phyloP scores from a whole-genome alignment of 2,888 invertebrate species.

The Bedellia somnulentella region DNA sequence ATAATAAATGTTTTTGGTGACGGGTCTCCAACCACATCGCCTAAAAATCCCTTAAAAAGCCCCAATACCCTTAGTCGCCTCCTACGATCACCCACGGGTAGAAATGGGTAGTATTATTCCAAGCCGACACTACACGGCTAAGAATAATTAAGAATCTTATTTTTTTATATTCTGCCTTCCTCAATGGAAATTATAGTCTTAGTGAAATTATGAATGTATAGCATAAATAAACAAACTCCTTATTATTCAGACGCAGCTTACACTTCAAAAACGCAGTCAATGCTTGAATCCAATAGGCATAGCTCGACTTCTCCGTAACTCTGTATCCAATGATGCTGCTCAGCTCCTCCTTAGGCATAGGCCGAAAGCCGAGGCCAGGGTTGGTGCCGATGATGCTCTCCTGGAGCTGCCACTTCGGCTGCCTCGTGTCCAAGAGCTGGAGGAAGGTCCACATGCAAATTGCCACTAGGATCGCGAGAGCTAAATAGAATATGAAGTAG shows the following conservation, averaged over 20 bases:
- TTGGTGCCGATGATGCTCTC: slow-evolving; percentile 90
- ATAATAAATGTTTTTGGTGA: no score
- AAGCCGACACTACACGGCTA: no score
- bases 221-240: no score
- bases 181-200: no score
- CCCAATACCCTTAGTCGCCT: no score
- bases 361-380: slow-evolving; percentile 95
- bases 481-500: slow-evolving; percentile 91
- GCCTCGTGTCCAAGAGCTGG: slow-evolving; percentile 84
- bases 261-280: slow-evolving; percentile 77
- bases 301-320: slow-evolving; percentile 75
- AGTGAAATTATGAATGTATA: no score
- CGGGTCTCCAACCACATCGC: no score
- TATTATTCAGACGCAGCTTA: no score
- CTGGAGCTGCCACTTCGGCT: slow-evolving; percentile 87
- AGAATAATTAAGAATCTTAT: no score
- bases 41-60: no score
- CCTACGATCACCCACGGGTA: no score
- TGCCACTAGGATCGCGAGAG: slow-evolving; percentile 88
- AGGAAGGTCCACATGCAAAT: slow-evolving; percentile 95
- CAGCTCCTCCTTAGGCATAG: slow-evolving; percentile 84
- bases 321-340: slow-evolving; percentile 96
- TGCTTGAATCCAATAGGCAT: slow-evolving; percentile 76
- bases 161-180: not conserved
- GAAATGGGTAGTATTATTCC: no score